Percentiles rank a stretch among this genome's conserved stretches.
phyloP scores from a whole-genome alignment of 2,888 invertebrate species.

The Molorchus minor region DNA sequence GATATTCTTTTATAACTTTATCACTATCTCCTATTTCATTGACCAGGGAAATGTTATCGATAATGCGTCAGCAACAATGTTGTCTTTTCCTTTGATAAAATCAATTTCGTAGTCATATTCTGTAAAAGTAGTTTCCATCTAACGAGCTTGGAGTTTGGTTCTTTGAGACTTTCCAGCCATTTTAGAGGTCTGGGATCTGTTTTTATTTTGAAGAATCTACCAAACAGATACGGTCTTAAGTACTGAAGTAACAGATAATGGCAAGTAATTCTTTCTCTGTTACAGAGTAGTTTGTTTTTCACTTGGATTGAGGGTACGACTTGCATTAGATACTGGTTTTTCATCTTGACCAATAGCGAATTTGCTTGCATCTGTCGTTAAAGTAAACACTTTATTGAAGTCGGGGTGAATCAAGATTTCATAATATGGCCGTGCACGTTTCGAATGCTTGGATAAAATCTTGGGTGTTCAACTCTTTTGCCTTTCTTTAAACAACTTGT shows the following conservation, averaged over 20 bases:
- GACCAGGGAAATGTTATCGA: conserved; percentile 5
- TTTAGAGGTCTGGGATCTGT: conserved; percentile 8
- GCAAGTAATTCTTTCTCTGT: conserved; percentile 4
- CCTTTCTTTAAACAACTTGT: conserved; percentile 11
- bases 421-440: conserved; percentile 1
- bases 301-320: conserved; percentile 5
- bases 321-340: conserved; percentile 5
- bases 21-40: conserved; percentile 6
- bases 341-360: not conserved
- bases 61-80: conserved; percentile 8
- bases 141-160: conserved; percentile 11
- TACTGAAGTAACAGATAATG: conserved; percentile 1
- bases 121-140: conserved; percentile 7
- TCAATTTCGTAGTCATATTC: conserved; percentile 8
- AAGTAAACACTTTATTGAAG: conserved; percentile 5
- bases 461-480: conserved; percentile 7
- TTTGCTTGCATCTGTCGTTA: not conserved
- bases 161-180: conserved; percentile 11
- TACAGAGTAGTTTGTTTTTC: conserved; percentile 5
- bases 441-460: conserved; percentile 6
- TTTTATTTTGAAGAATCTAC: conserved; percentile 1
- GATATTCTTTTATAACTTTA: not conserved
- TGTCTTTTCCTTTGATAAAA: conserved; percentile 8
- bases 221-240: conserved; percentile 1
- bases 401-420: conserved; percentile 4